Base-by-base conservation (phyloP, 2,797 vertebrate genomes). In the Simalia tracyae region DNA sequence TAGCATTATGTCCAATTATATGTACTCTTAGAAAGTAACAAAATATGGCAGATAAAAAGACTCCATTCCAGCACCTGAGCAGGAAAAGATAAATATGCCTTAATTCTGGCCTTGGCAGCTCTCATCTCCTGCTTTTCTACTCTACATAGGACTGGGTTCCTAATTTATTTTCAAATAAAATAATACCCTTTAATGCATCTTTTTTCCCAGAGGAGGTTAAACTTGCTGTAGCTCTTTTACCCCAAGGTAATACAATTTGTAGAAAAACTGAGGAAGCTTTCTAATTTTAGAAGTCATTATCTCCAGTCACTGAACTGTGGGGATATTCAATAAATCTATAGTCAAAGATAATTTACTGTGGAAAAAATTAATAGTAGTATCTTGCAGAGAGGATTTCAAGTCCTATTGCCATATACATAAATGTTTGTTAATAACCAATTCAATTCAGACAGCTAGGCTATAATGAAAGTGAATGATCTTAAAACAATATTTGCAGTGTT, bases 401-500 rank as follows among this genome's bases (percentile, higher is more conserved):
- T 76, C 61, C 17, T 56, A 86, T 1, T 56, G 12, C 10, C 17
- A 63, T 81, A 19, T 42, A 89, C 72, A 89, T 91, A 89, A 91
- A 91, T 68, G 14, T 68, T 90, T 66, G 28, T 93, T 66, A 64
- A 87, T 87, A 87, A 31, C 63, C 28, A 15, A 59, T 72, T 84
- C 46, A 90, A 84, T 64, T 59, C 26, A 88, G 68, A 26, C 26
- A 84, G 59, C 60, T 68, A 17, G 61, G 26, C 26, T 64, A 92
- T 76, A 81, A 90, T 90, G 59, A 63, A 90, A 24, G 31, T 92
- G 68, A 81, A 92, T 89, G 56, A 26, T 86, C 17, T 60, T 42
- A 86, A 90, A 87, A 90, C 92, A 92, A 90, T 87, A 92, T 63
- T 76, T 90, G n/a, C 22, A 86, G 31, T 92, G 22, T 46, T 90